These are phyloP conservation scores for Hypena proboscidalis DNA, from an alignment of 2,888 invertebrate genomes.

Conservation along the genomic window DNA sequence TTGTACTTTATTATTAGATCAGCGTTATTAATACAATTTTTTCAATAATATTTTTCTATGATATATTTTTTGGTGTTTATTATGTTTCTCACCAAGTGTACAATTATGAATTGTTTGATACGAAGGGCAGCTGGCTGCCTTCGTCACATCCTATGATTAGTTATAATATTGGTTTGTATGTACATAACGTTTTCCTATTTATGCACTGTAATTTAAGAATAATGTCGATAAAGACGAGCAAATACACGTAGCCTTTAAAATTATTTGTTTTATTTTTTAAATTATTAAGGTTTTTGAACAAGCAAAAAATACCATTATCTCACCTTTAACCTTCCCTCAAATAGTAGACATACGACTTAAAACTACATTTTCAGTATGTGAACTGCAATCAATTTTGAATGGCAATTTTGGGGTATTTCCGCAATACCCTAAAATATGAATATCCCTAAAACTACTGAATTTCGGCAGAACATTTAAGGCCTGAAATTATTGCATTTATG, in stretches of 20 bases:
- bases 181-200: constrained; percentile 81
- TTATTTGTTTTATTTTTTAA: constrained; percentile 56
- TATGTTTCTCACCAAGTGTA: constrained; percentile 34
- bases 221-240: constrained; percentile 62
- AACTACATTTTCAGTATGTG: too few relatives aligned
- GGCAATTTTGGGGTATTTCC: too few relatives aligned
- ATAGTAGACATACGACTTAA: too few relatives aligned
- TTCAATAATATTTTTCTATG: background rate
- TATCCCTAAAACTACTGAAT: too few relatives aligned
- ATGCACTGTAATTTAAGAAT: constrained; percentile 74
- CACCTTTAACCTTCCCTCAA: too few relatives aligned
- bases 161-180: constrained; percentile 49
- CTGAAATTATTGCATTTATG: too few relatives aligned
- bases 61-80: constrained; percentile 8
- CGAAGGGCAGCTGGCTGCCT: constrained; percentile 40
- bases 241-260: constrained; percentile 66
- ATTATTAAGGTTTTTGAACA: background rate
- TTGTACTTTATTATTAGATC: too few relatives aligned
- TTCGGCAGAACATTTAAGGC: too few relatives aligned
- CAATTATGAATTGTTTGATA: constrained; percentile 17
- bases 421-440: too few relatives aligned
- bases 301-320: background rate
- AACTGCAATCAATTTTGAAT: too few relatives aligned
- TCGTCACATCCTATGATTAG: constrained; percentile 28
- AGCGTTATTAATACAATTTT: background rate